Evolutionary conservation across 2,113 vertebrate genomes (phyloP).

Genomic region (Oryzias javanicus): DNA sequence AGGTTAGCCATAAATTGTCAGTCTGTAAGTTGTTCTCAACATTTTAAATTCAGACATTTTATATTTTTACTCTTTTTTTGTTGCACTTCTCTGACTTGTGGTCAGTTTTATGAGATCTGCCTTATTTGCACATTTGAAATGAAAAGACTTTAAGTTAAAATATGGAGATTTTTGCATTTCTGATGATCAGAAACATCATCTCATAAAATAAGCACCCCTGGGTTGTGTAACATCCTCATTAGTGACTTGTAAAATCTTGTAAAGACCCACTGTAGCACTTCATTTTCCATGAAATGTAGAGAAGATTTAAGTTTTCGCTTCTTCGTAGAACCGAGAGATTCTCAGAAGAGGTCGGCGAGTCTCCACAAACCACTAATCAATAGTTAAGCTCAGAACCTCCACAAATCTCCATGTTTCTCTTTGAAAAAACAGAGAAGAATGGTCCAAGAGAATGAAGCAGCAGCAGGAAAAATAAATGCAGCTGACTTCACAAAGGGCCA

Average conservation of each 20-base stretch:
- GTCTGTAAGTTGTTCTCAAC: too few relatives aligned
- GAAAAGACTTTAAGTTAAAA: constrained; percentile 12
- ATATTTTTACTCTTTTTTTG: too few relatives aligned
- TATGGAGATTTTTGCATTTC: neutral
- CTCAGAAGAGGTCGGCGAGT: constrained; percentile 4
- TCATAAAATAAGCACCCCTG: constrained; percentile 11
- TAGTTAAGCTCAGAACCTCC: constrained; percentile 17
- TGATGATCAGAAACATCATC: constrained; percentile 8
- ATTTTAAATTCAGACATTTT: too few relatives aligned
- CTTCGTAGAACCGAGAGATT: neutral
- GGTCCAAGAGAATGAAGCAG: neutral
- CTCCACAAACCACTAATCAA: constrained; percentile 30
- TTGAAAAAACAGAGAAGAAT: neutral
- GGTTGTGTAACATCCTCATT: constrained; percentile 29
- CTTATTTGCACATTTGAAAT: neutral
- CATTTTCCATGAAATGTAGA: constrained; percentile 12
- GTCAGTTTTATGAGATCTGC: neutral
- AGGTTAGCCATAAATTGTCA: too few relatives aligned
- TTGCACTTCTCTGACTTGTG: too few relatives aligned
- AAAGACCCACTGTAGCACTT: neutral
- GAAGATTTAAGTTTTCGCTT: constrained; percentile 17
- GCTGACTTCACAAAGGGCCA: constrained; percentile 37
- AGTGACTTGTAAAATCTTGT: constrained; percentile 23
- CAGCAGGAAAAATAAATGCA: neutral
- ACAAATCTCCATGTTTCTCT: neutral